Evolutionary conservation across 2,797 vertebrate species (phyloP), one percentile per base, ranked within the genome.

Genomic region (Hypotaenidia okinawae): DNA sequence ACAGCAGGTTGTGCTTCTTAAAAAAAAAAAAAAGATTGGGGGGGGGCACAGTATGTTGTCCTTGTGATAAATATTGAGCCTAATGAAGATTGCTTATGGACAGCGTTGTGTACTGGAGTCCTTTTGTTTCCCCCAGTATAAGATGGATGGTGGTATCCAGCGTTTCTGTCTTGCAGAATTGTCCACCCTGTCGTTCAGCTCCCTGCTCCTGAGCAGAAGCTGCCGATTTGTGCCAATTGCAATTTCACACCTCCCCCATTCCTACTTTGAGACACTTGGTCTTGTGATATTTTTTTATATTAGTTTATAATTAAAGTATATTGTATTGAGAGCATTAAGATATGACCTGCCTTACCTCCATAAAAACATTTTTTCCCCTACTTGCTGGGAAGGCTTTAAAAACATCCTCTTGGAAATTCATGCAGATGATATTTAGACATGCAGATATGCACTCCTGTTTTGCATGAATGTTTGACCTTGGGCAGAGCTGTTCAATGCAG

Each of bases 381-480:
- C 70, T 94, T 82, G 70, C 94, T 66, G 52, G 41, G 78, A 93
- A 95, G 89, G 92, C 87, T 95, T 93, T 91, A 87, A 59, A 84
- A 93, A 79, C 70, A 51, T 64, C 81, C 63, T 81, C 74, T 66
- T 85, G 49, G 94, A 96, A 95, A 92, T 95, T 87, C 93, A 88
- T 59, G 90, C 94, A 84, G 95, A 97, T 90, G 93, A 91, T 92
- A 85, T 95, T 96, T 94, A 97, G 94, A 95, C 94, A 92, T 92
- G 97, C 96, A 97, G 96, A 95, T 96, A 92, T 68, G 64, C 88
- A 87, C 92, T 95, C 93, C 97, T 86, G 87, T 92, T 98, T 95
- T 97, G 96, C 94, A 85, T 94, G 97, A 95, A 95, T 90, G 94
- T 97, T 88, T 98, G 97, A 97, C 97, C 98, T 98, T 98, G 97